Evolutionary conservation across 2,113 vertebrate genomes (phyloP), one percentile per base, ranked within the genome.

Genomic region (Dromiciops gliroides): DNA sequence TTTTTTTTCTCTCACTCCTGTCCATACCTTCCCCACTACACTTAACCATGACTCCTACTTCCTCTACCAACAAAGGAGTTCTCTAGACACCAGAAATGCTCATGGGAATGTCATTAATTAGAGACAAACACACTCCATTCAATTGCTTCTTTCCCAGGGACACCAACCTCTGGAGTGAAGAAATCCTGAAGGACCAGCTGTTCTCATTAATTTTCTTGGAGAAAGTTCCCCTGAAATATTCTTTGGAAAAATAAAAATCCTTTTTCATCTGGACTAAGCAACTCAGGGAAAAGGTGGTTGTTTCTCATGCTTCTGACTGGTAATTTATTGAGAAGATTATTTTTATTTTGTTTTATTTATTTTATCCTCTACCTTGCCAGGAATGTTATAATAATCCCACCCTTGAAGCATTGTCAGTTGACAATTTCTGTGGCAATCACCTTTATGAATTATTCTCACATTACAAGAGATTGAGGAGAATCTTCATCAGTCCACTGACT

Each of bases 141-240:
- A 3, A 92, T 6, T 67, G 50, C 50, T 47, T 52, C 11, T 48
- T 91, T 47, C 26, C 11, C 24, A 52, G 51, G 9, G 24, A 91
- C 25, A 52, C 47, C 25, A 25, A 48, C 0, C n/a, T 91, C 51
- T 91, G 24, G n/a, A n/a, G 19, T 48, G 10, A 60, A 95, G 16
- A 48, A 22, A 2, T 67, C 56, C 51, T 52, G 24, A 31, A 91
- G 88, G 60, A 95, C 28, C 37, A 89, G 0, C n/a, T 67, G 19
- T 37, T 60, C 5, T 94, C 28, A 51, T 48, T 22, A 50, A 89
- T 95, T 51, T 95, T 93, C n/a, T 60, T 89, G 24, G 88, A 90
- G 53, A 14, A n/a, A 75, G 22, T 83, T 44, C 44, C n/a, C 16
- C 50, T 92, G 51, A 60, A 19, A 23, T 31, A n/a, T 51, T 49